Percentiles rank a stretch among this genome's conserved stretches.
Evolutionary conservation across 1,140 invertebrate species (phyloP).

Genomic region (Leptinotarsa undecemlineata): DNA sequence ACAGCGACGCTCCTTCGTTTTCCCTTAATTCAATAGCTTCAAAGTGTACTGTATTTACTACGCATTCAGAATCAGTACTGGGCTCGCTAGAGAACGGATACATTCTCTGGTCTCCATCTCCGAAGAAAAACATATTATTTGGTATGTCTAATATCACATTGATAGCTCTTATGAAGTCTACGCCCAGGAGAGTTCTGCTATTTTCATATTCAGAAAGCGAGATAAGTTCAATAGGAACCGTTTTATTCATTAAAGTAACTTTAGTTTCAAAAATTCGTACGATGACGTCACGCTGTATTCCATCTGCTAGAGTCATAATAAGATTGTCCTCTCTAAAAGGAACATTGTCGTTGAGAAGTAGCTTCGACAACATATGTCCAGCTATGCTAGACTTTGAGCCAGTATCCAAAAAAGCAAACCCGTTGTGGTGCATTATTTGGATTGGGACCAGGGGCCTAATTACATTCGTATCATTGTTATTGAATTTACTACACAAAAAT

Average conservation of each 20-base stretch:
- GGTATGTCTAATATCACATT: constrained; percentile 7
- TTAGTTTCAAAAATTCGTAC: not conserved
- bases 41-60: not conserved
- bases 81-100: not conserved
- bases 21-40: not conserved
- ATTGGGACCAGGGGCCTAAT: not conserved
- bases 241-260: not conserved
- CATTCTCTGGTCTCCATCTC: not conserved
- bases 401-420: constrained; percentile 15
- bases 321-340: not conserved
- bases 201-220: not conserved
- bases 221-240: not conserved
- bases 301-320: constrained; percentile 12
- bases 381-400: constrained; percentile 5
- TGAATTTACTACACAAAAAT: not conserved
- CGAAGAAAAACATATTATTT: not conserved
- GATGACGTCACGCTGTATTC: not conserved
- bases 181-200: not conserved
- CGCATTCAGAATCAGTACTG: not conserved
- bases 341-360: constrained; percentile 5
- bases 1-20: not conserved
- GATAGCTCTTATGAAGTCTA: constrained; percentile 7
- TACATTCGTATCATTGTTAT: too few species aligned
- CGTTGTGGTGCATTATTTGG: not conserved
- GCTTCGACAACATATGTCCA: not conserved